Evolutionary conservation across 2,797 vertebrate genomes (phyloP).

Genomic region (Manis crassicaudata): DNA sequence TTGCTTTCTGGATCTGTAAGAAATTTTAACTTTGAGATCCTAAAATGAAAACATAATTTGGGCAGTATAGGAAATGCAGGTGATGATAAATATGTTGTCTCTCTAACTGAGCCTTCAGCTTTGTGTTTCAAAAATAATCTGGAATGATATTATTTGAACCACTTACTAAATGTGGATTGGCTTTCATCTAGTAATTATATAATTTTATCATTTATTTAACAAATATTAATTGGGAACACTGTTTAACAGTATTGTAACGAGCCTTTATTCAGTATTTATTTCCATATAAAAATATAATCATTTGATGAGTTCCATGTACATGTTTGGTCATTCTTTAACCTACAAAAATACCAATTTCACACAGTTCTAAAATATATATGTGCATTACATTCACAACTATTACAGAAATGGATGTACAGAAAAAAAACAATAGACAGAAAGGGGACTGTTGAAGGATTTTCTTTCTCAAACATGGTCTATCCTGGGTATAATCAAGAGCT

Average conservation of each 20-base stretch:
- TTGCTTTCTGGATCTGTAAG: slow-evolving; percentile 1
- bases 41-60: slow-evolving; percentile 5
- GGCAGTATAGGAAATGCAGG: neutral
- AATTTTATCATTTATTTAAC: neutral
- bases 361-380: neutral
- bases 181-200: neutral
- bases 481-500: neutral
- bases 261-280: neutral
- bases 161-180: neutral
- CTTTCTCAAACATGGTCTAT: neutral
- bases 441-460: neutral
- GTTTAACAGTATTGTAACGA: neutral
- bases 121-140: neutral
- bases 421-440: neutral
- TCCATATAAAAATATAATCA: neutral
- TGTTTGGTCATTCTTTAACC: neutral
- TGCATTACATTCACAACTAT: neutral
- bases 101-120: neutral
- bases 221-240: neutral
- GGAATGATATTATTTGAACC: neutral
- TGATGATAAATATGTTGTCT: neutral
- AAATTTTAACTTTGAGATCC: neutral
- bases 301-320: neutral
- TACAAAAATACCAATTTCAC: neutral
- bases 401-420: neutral